phyloP scores from a whole-genome alignment of 2,888 invertebrate genomes.

The Craniophora ligustri region DNA sequence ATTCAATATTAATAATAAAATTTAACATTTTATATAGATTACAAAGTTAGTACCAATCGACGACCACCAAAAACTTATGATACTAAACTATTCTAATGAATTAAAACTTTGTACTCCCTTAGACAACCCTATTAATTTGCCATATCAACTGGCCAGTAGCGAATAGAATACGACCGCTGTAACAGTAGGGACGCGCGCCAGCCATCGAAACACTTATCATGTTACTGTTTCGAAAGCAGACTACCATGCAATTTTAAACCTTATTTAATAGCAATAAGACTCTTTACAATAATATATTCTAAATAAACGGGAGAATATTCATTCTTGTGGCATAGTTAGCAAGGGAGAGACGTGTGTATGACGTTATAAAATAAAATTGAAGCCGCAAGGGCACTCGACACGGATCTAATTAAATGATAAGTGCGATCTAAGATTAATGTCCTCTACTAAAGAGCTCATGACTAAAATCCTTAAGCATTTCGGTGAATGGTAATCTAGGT shows the following conservation, averaged over 20 bases:
- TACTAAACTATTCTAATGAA: no score
- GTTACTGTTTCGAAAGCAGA: constrained; percentile 44
- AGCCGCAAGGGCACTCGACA: constrained; percentile 82
- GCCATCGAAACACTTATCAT: constrained; percentile 62
- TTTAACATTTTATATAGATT: no score
- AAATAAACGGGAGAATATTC: constrained; percentile 44
- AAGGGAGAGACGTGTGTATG: constrained; percentile 86
- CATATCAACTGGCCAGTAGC: constrained; percentile 78
- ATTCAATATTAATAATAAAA: no score
- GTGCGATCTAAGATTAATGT: constrained; percentile 85
- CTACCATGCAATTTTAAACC: constrained; percentile 55
- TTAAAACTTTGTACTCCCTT: no score
- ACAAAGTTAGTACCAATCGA: no score
- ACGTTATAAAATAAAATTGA: constrained; percentile 88
- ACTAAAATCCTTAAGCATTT: constrained; percentile 63
- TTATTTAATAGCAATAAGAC: constrained; percentile 44
- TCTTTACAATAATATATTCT: constrained; percentile 32
- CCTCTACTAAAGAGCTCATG: constrained; percentile 74
- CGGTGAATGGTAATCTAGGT: constrained; percentile 48
- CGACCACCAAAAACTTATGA: no score
- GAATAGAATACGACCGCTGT: constrained; percentile 74
- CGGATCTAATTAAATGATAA: constrained; percentile 89
- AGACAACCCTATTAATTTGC: constrained; percentile 79
- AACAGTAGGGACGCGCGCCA: constrained; percentile 72
- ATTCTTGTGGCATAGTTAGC: constrained; percentile 70